Percentiles rank a stretch among this genome's conserved stretches.
Conservation (phyloP, 2,888 invertebrate species). For the Seira musarum region DNA sequence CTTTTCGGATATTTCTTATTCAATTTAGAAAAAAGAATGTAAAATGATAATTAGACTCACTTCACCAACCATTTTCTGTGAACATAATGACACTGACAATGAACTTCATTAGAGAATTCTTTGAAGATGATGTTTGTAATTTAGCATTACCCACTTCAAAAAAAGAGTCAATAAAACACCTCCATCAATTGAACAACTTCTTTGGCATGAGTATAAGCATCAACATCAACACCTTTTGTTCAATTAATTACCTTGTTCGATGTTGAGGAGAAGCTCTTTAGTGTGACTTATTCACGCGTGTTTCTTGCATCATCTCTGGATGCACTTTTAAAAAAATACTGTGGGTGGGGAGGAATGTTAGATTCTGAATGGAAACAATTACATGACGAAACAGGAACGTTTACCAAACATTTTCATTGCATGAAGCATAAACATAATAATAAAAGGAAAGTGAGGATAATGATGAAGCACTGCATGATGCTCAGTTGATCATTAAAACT, state of each 20-base stretch:
- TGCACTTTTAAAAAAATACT: no score
- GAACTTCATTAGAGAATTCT: not conserved
- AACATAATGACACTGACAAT: not conserved
- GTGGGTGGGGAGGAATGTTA: no score
- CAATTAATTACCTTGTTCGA: conserved; percentile 46
- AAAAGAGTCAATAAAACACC: not conserved
- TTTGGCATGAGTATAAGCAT: not conserved
- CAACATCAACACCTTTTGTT: conserved; percentile 47
- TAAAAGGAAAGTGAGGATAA: not conserved
- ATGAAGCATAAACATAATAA: no score
- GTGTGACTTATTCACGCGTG: not conserved
- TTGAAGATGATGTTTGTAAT: no score
- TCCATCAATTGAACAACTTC: not conserved
- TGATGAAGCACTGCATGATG: not conserved
- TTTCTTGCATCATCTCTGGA: no score
- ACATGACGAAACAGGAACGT: no score
- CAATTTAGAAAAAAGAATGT: not conserved
- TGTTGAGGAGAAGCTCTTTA: not conserved
- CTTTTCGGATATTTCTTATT: no score
- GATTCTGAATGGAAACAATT: no score
- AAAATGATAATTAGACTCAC: not conserved
- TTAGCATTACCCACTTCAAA: not conserved
- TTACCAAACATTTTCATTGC: no score
- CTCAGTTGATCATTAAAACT: not conserved
- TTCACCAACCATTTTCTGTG: not conserved